Base-by-base conservation (phyloP, 2,113 vertebrate genomes). In the Halichoerus grypus region DNA sequence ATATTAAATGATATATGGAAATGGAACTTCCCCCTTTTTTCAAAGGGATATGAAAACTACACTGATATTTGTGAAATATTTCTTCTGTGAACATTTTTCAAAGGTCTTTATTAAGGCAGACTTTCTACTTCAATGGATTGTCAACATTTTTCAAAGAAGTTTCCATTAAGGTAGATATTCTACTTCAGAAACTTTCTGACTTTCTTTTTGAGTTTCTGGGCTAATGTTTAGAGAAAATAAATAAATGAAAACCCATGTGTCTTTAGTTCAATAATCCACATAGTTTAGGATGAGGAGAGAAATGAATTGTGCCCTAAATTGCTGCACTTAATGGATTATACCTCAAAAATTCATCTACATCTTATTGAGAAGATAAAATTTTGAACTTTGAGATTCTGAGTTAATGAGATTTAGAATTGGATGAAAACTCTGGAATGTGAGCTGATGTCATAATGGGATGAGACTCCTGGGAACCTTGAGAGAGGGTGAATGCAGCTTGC, bases 81-180 rank as follows among this genome's bases (percentile, higher is more conserved):
- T 93, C 63, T 80, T 83, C 69, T 83, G 53, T 80, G 12, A 55
- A 89, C 39, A 80, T 76, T 74, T 92, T 90, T 83, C 69, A 90
- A 90, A 57, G 19, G 42, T 82, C 85, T 88, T 91, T 28, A 82
- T 96, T 94, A 80, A 71, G 33, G 36, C 18, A 1, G 24, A 57
- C 14, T 85, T 88, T 65, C 28, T 72, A 31, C 93, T 71, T 67
- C 13, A 91, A 51, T 46, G 18, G 15, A 67, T 72, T 8, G 33
- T 87, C 15, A 79, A 49, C 5, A 28, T 93, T 95, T 82, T 96
- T 67, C 42, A 81, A 85, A 65, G 49, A 76, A 5, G 12, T 36
- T 69, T 91, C 36, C n/a, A 74, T 84, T 87, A 28, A 90, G 49
- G 11, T 1, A 80, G 16, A 83, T 46, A 31, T 26, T 77, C 16